Conservation (phyloP, 2,113 vertebrate species). For the Apteryx mantelli region DNA sequence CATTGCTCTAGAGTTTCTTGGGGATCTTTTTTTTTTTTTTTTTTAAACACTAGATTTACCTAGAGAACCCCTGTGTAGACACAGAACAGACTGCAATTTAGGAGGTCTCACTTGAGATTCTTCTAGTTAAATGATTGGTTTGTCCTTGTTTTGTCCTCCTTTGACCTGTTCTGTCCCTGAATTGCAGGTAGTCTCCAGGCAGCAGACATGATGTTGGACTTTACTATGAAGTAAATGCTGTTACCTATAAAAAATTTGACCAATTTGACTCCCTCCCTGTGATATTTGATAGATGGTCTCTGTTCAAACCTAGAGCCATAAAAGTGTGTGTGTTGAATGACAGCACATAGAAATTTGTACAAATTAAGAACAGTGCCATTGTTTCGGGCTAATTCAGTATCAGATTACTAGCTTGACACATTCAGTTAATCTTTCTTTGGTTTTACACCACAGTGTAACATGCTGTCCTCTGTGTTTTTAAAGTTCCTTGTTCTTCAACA, state of each 20-base stretch:
- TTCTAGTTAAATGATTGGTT: background rate
- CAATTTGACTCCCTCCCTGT: background rate
- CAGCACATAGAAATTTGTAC: background rate
- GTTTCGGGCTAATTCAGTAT: background rate
- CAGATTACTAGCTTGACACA: background rate
- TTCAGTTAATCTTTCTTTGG: background rate
- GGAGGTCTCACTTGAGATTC: background rate
- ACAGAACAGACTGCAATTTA: background rate
- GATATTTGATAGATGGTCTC: background rate
- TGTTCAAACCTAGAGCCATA: background rate
- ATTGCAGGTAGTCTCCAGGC: background rate
- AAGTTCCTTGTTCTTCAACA: background rate
- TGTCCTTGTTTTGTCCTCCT: background rate
- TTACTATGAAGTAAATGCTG: background rate
- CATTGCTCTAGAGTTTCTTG: background rate
- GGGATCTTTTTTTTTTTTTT: background rate
- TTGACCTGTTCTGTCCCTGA: background rate
- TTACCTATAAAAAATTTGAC: background rate
- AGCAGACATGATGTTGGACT: background rate
- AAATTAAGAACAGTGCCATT: background rate
- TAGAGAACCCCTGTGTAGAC: background rate
- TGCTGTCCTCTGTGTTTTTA: background rate
- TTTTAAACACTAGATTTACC: background rate
- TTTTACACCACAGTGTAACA: background rate
- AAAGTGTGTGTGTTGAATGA: background rate